Evolutionary conservation across 2,113 vertebrate genomes (phyloP), one percentile per base, ranked within the genome.

Genomic region (Corvus moneduloides): DNA sequence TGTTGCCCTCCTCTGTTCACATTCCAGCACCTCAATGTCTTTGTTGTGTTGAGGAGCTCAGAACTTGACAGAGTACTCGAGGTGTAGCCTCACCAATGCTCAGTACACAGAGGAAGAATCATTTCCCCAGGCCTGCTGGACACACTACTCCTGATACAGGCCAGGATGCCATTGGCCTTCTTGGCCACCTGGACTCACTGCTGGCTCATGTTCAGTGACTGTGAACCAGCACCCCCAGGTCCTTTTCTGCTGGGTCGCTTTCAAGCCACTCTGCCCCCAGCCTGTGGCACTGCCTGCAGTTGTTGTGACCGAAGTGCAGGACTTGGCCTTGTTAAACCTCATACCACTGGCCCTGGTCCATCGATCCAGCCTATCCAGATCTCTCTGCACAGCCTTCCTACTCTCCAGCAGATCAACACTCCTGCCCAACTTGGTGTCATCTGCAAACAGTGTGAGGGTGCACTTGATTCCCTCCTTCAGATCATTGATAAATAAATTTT

Each of bases 61-160:
- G 33, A 58, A 35, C 21, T 41, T 26, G 35, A 12, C 16, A 11
- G 8, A 18, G 18, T 16, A 30, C 21, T 52, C 0, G 0, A 69
- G 43, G 5, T 58, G 15, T 8, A 6, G 5, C 17, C 24, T 41
- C 28, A 28, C 8, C 28, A 74, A 21, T 13, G 9, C 12, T 0
- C 0, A 56, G 41, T 27, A 14, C 23, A 35, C 22, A 37, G 18
- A 15, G 18, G 18, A 13, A 32, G 6, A 28, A n/a, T 33, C 7
- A 30, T 5, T 33, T 17, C 19, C 21, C 10, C 11, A 13, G 30
- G 10, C 35, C 16, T 49, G 27, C 35, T 62, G 73, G 20, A 4
- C 22, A 32, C 16, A 8, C 3, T 37, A 2, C 19, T 78, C 16
- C 23, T 73, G 54, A 44, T 20, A 6, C 14, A 44, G 9, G 6